Evolutionary conservation across 2,797 vertebrate species (phyloP), one percentile per base, ranked within the genome.

Genomic region (Malacoraja senta): DNA sequence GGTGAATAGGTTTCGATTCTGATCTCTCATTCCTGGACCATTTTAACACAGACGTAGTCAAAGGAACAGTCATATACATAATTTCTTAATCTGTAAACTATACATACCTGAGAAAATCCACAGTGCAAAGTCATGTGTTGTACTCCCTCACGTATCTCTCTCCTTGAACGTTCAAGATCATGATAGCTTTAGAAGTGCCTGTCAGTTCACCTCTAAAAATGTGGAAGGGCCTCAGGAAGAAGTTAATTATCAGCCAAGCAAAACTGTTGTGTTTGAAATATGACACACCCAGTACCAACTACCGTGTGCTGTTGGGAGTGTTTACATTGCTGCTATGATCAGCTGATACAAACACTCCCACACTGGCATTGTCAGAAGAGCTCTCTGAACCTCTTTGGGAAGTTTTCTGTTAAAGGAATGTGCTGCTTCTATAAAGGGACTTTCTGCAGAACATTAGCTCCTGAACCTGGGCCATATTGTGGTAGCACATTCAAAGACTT

Each of bases 281-380:
- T 95, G 93, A 96, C 96, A 96, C 96, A 95, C 97, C 96, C 97
- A 95, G 95, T 93, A 53, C 38, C 24, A 92, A 94, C 12, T 94
- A 93, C 90, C 96, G 95, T 26, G 95, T 95, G 96, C 96, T 96
- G 95, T 96, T 94, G 97, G 97, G 97, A 97, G 93, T 95, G 95
- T 94, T 96, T 95, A 65, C 95, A 93, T 94, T 94, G 84, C 92
- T 93, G 94, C 94, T 83, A 26, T 24, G 0, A 92, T 93, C 93
- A 77, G 93, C 94, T 80, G 94, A 83, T 93, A 93, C 94, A 93
- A 95, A 95, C 93, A 4, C 95, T 95, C 94, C 95, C 95, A 91
- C 53, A 94, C 80, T 78, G 93, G 91, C 1, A 8, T 86, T 15
- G 21, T 72, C 24, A 35, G 68, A 91, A 58, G 2, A 91, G 1